These are phyloP conservation scores for Adela reaumurella DNA, from an alignment of 2,888 invertebrate genomes.

Conservation along the genomic window DNA sequence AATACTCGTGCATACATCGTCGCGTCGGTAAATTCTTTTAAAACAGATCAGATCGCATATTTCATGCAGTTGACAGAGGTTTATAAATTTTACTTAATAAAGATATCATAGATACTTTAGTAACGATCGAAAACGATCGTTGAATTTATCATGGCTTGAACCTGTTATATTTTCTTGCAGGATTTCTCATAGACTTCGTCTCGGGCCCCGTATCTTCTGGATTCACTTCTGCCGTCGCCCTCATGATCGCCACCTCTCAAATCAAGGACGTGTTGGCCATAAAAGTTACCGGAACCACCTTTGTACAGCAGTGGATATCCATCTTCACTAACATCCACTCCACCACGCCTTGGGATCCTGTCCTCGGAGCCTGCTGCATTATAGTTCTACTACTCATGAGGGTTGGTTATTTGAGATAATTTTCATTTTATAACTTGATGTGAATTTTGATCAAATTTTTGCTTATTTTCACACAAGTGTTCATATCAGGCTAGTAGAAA, in stretches of 20 bases:
- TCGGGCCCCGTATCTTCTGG: slow-evolving; percentile 87
- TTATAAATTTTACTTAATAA: too few species aligned
- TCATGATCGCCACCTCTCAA: slow-evolving; percentile 87
- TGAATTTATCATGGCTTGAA: too few species aligned
- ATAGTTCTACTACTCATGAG: slow-evolving; percentile 71
- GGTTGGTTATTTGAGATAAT: slow-evolving; percentile 45
- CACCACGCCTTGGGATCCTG: slow-evolving; percentile 68
- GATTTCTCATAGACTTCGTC: slow-evolving; percentile 85
- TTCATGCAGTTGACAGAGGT: too few species aligned
- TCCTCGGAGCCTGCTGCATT: slow-evolving; percentile 73
- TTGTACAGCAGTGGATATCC: slow-evolving; percentile 73
- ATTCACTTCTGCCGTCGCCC: slow-evolving; percentile 86
- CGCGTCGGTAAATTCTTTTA: too few species aligned
- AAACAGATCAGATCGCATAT: too few species aligned
- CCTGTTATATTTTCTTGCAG: slow-evolving; percentile 31
- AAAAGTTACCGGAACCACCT: slow-evolving; percentile 67
- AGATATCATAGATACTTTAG: too few species aligned
- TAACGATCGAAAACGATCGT: too few species aligned
- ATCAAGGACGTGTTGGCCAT: slow-evolving; percentile 79
- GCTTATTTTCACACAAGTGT: too few species aligned
- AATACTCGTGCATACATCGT: too few species aligned
- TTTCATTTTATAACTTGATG: background rate
- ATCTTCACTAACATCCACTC: slow-evolving; percentile 64
- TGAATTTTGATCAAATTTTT: background rate
- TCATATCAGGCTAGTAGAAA: too few species aligned